Evolutionary conservation across 2,113 vertebrate genomes (phyloP).

Genomic region (Cercocebus atys): DNA sequence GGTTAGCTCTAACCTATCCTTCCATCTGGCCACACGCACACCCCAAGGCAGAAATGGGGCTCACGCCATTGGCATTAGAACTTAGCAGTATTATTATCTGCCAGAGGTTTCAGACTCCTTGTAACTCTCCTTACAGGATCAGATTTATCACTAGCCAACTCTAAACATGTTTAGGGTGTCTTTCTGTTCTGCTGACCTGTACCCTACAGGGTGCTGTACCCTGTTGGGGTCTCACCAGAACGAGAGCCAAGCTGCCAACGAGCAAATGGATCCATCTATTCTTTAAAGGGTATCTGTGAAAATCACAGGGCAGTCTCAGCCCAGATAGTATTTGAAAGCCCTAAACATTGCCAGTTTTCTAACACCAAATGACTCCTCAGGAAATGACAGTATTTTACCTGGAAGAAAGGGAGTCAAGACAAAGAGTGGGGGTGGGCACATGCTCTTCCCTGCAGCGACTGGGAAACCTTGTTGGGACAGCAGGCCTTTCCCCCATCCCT

Average conservation of each 20-base stretch:
- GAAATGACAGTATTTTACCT: background rate
- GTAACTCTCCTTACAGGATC: background rate
- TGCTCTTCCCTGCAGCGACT: accelerated
- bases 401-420: background rate
- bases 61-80: background rate
- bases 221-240: background rate
- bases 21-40: background rate
- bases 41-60: background rate
- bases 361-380: background rate
- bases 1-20: background rate
- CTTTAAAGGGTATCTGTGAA: background rate
- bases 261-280: accelerated
- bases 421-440: accelerated
- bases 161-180: background rate
- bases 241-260: background rate
- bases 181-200: background rate
- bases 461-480: background rate
- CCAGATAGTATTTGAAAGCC: background rate
- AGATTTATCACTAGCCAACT: background rate
- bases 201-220: background rate
- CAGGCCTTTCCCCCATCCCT: background rate
- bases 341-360: background rate
- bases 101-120: background rate
- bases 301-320: background rate
- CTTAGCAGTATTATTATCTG: background rate